Conservation (phyloP, 2,888 invertebrate genomes). For the Tromatobia lineatoria region DNA sequence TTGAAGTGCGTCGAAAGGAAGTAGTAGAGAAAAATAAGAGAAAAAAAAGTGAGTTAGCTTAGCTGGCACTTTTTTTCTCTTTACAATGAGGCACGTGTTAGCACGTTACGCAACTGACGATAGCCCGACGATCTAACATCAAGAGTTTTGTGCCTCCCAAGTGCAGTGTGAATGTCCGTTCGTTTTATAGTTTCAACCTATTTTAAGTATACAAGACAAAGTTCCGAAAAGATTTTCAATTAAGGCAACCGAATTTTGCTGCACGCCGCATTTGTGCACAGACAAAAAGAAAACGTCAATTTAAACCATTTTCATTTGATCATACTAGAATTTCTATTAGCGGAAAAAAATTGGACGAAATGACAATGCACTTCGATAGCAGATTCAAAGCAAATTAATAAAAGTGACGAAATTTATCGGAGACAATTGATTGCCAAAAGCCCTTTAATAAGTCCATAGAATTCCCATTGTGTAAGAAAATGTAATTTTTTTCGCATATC, state of each 20-base stretch:
- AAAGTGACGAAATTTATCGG: too few relatives aligned
- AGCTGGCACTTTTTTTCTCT: slow-evolving; percentile 45
- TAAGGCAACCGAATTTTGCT: neutral
- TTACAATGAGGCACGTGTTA: slow-evolving; percentile 46
- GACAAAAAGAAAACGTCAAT: neutral
- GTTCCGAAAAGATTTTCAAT: neutral
- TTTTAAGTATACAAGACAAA: neutral
- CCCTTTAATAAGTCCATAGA: too few relatives aligned
- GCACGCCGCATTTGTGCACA: neutral
- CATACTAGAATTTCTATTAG: too few relatives aligned
- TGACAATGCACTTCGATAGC: too few relatives aligned
- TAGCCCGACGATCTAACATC: neutral
- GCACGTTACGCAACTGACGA: slow-evolving; percentile 22
- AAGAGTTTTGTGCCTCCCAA: neutral
- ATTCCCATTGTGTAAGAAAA: too few relatives aligned
- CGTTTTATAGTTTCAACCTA: neutral
- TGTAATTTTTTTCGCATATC: too few relatives aligned
- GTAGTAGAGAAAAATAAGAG: slow-evolving; percentile 31
- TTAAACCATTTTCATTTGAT: too few relatives aligned
- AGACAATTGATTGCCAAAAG: too few relatives aligned
- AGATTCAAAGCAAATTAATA: too few relatives aligned
- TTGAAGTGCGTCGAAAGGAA: slow-evolving; percentile 21
- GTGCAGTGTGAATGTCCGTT: neutral
- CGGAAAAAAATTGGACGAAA: too few relatives aligned
- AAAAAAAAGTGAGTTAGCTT: slow-evolving; percentile 43